These are phyloP conservation scores for Xanthia togata DNA, from an alignment of 2,888 invertebrate genomes.

Conservation along the genomic window DNA sequence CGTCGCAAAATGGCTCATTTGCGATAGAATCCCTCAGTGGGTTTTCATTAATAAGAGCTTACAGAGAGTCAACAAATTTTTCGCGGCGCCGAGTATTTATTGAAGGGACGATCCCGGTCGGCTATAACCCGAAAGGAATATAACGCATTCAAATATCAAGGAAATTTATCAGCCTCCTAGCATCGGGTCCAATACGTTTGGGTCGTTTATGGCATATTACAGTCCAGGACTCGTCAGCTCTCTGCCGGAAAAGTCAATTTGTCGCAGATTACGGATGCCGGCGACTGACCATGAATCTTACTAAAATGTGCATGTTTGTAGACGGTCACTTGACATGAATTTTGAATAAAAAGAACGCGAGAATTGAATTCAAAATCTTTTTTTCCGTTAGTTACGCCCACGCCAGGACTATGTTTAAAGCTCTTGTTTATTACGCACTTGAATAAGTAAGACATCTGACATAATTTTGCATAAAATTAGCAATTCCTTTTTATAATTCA, in stretches of 20 bases:
- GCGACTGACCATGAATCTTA: constrained; percentile 79
- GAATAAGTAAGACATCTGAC: constrained; percentile 21
- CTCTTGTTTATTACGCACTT: constrained; percentile 34
- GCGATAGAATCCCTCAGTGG: constrained; percentile 68
- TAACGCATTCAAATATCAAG: constrained; percentile 89
- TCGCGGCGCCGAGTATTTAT: constrained; percentile 80
- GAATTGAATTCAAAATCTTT: constrained; percentile 56
- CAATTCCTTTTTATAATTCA: constrained; percentile 34
- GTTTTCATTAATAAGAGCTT: constrained; percentile 83
- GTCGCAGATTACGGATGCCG: constrained; percentile 84
- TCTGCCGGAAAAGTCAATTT: constrained; percentile 88
- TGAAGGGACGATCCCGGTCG: constrained; percentile 81
- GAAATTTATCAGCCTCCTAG: constrained; percentile 88
- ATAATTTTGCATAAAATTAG: constrained; percentile 31
- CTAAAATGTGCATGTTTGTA: constrained; percentile 81
- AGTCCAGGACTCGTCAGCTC: constrained; percentile 87
- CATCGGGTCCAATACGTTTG: constrained; percentile 86
- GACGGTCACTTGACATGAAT: constrained; percentile 78
- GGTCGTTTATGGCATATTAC: constrained; percentile 89
- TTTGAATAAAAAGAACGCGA: constrained; percentile 68
- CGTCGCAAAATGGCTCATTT: constrained; percentile 69
- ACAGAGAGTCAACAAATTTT: constrained; percentile 78
- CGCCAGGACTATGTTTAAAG: neutral
- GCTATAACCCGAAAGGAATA: constrained; percentile 83
- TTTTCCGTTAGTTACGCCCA: constrained; percentile 11